Evolutionary conservation across 2,113 vertebrate genomes (phyloP).

Genomic region (Vimba vimba): DNA sequence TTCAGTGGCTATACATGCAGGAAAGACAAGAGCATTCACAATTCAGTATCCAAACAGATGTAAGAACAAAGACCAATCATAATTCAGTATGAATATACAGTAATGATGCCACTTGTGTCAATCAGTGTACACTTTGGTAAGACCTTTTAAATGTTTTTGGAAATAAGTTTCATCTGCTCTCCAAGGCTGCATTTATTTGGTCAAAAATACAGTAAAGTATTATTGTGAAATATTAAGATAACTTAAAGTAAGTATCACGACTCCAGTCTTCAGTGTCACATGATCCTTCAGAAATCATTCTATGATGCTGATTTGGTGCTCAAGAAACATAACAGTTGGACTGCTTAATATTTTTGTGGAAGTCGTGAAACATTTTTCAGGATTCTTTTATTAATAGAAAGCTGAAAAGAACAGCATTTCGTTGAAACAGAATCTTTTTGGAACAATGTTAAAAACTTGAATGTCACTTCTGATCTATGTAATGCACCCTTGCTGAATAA

Average conservation of each 20-base stretch:
- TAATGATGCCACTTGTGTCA: neutral
- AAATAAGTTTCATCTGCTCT: neutral
- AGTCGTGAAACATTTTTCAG: no score
- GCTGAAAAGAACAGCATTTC: no score
- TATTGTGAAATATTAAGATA: no score
- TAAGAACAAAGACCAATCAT: neutral
- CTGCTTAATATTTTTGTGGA: neutral
- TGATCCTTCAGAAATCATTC: neutral
- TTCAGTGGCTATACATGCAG: neutral
- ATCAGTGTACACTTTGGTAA: neutral
- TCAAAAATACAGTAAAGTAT: no score
- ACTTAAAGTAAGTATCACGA: neutral
- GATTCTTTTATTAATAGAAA: no score
- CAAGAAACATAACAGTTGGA: neutral
- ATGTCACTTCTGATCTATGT: neutral
- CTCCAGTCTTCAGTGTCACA: neutral
- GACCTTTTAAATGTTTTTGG: neutral
- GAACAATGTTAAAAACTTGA: neutral
- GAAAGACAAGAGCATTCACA: neutral
- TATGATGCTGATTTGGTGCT: neutral
- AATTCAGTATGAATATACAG: neutral
- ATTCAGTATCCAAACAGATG: neutral
- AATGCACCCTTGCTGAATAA: neutral
- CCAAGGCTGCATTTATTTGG: neutral
- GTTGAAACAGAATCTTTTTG: neutral